A percentile compares a stretch with the other conserved stretches of the same genome.
Evolutionary conservation across 2,113 vertebrate species (phyloP).

Genomic region (Danio rerio): DNA sequence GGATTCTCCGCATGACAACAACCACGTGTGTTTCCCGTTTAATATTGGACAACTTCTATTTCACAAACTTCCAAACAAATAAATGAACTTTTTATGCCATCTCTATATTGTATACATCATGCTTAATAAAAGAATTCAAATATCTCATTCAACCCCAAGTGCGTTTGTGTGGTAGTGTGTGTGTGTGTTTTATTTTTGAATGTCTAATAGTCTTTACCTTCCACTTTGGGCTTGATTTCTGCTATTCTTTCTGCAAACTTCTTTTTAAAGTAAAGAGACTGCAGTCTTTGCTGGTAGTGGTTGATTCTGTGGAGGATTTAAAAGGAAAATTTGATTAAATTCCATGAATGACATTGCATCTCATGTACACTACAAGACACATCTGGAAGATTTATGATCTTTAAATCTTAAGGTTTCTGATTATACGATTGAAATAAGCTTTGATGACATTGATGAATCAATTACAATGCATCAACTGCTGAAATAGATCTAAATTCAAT

Average conservation of each 20-base stretch:
- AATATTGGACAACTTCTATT: too few relatives aligned
- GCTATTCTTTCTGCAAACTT: conserved; percentile 88
- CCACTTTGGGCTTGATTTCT: conserved; percentile 88
- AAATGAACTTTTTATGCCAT: too few relatives aligned
- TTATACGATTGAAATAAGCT: neutral
- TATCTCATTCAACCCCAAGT: too few relatives aligned
- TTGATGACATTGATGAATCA: neutral
- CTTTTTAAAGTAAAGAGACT: conserved; percentile 90
- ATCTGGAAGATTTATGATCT: neutral
- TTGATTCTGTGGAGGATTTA: conserved; percentile 77
- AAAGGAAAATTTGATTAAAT: neutral
- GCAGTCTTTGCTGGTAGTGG: conserved; percentile 87
- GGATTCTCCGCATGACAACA: too few relatives aligned
- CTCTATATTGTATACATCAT: too few relatives aligned
- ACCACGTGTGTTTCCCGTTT: too few relatives aligned
- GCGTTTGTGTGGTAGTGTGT: too few relatives aligned
- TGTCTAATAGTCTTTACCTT: conserved; percentile 71
- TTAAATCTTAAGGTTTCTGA: neutral
- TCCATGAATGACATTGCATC: neutral
- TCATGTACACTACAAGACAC: neutral
- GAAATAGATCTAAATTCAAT: neutral
- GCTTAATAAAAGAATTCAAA: too few relatives aligned
- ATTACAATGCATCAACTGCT: neutral
- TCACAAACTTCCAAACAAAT: too few relatives aligned
- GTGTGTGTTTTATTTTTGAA: too few relatives aligned